Conservation (phyloP, 2,797 vertebrate species). For the Catostomus latipinnis region DNA sequence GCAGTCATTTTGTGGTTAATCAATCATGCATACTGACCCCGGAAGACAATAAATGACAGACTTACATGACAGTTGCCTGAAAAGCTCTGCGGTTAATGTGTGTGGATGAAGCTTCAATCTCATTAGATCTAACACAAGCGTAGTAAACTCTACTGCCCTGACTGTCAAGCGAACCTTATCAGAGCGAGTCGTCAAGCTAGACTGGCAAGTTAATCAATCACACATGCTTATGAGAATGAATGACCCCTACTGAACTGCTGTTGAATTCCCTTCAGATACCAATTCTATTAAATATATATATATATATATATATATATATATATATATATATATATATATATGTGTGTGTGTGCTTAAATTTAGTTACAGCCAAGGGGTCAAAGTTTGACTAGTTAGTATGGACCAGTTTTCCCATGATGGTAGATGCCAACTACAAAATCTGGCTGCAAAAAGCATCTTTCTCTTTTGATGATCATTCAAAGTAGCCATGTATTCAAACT, state of each 20-base stretch:
- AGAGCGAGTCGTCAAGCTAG: slow-evolving; percentile 24
- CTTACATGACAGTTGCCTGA: slow-evolving; percentile 36
- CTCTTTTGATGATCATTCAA: no score
- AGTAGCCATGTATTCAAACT: no score
- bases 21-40: slow-evolving; percentile 39
- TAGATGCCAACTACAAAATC: no score
- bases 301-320: no score
- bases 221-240: slow-evolving; percentile 9
- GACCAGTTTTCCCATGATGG: no score
- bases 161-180: slow-evolving; percentile 43
- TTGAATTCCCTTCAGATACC: slow-evolving; percentile 16
- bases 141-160: slow-evolving; percentile 9
- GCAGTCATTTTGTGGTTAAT: slow-evolving; percentile 49
- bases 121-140: slow-evolving; percentile 35
- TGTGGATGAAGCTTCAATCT: slow-evolving; percentile 31
- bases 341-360: no score
- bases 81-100: slow-evolving; percentile 27
- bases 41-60: slow-evolving; percentile 32
- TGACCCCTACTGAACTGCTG: background rate
- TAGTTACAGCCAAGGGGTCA: background rate
- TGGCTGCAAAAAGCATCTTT: no score
- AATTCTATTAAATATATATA: background rate
- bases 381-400: background rate
- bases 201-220: slow-evolving; percentile 47
- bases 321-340: no score